Conservation (phyloP, 2,888 invertebrate species). For the Fragum whitleyi region DNA sequence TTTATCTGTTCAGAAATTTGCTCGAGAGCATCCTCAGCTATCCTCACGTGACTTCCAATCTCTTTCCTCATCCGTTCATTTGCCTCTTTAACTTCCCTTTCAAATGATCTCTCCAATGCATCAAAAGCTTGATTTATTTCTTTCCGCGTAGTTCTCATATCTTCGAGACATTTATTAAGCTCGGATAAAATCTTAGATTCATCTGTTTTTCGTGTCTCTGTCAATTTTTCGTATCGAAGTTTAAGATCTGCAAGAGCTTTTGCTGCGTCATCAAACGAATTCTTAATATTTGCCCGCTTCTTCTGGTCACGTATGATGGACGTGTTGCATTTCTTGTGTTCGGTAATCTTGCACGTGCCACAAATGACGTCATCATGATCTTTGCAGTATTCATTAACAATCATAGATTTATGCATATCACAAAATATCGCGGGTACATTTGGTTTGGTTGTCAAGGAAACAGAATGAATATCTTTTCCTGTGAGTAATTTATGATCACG, state of each 20-base stretch:
- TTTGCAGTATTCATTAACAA: background rate
- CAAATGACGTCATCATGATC: slow-evolving; percentile 8
- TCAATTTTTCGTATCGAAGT: background rate
- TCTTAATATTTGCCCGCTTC: background rate
- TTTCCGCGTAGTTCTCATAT: background rate
- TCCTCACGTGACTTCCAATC: background rate
- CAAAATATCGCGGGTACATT: slow-evolving; percentile 6
- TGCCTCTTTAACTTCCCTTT: background rate
- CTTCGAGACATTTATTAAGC: slow-evolving; percentile 6
- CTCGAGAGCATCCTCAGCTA: background rate
- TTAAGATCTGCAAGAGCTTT: background rate
- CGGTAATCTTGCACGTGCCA: slow-evolving; percentile 6
- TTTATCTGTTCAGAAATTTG: slow-evolving; percentile 1
- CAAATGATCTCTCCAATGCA: background rate
- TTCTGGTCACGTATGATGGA: background rate
- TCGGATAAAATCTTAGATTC: background rate
- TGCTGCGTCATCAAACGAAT: background rate
- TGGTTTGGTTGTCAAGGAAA: background rate
- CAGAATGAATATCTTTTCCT: background rate
- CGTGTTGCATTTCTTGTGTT: background rate
- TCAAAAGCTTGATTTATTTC: background rate
- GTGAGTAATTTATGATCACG: slow-evolving; percentile 8
- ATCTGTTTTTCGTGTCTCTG: background rate
- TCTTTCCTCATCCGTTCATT: slow-evolving; percentile 1
- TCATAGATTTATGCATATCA: slow-evolving; percentile 10